Evolutionary conservation across 1,140 invertebrate species (phyloP).

Genomic region (Eumaeus atala): DNA sequence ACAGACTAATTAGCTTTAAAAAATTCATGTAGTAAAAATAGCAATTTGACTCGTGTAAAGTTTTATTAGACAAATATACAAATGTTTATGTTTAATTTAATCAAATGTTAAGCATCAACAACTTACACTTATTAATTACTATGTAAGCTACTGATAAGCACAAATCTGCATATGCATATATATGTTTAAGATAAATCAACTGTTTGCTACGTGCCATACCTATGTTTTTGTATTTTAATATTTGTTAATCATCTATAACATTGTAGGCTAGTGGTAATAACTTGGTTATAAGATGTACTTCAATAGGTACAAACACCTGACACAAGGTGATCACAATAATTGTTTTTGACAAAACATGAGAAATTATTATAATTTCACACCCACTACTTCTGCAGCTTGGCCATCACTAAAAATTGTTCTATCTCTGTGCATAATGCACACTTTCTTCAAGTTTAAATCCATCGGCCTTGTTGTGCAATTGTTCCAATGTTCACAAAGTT

Average conservation of each 20-base stretch:
- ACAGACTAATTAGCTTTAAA: constrained; percentile 10
- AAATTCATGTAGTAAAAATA: too few species aligned
- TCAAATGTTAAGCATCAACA: not conserved
- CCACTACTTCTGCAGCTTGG: constrained; percentile 56
- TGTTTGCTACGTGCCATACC: not conserved
- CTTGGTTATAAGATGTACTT: too few species aligned
- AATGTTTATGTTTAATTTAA: constrained; percentile 3
- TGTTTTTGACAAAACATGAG: constrained; percentile 2
- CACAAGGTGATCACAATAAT: not conserved
- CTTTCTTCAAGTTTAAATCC: constrained; percentile 69
- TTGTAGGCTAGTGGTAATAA: too few species aligned
- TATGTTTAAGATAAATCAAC: not conserved
- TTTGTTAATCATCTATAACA: not conserved
- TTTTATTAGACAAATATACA: constrained; percentile 9
- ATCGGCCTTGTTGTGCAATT: constrained; percentile 65
- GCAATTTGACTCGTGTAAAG: not conserved
- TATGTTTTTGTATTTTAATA: not conserved
- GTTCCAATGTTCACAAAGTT: constrained; percentile 70
- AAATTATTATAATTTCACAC: constrained; percentile 44
- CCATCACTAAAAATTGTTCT: constrained; percentile 67
- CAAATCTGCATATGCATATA: not conserved
- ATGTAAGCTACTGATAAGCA: not conserved
- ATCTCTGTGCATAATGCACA: constrained; percentile 74
- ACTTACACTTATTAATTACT: not conserved
- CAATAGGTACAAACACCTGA: not conserved